A percentile compares a stretch with the other conserved stretches of the same genome.
Evolutionary conservation across 2,113 vertebrate genomes (phyloP).

Genomic region (Ptychochromis oligacanthus): DNA sequence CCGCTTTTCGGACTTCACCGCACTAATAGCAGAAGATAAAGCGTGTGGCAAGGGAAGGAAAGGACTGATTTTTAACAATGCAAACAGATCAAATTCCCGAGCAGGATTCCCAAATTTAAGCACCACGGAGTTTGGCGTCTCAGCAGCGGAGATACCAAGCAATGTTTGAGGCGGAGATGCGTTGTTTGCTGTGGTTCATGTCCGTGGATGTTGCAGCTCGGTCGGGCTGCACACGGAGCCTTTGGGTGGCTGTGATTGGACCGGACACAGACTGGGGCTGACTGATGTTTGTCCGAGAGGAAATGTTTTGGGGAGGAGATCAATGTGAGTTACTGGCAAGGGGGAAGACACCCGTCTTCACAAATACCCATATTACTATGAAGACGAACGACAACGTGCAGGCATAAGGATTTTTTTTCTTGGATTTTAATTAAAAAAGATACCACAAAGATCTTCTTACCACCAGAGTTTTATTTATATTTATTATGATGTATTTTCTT

Average conservation of each 20-base stretch:
- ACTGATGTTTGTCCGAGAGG: slow-evolving; percentile 59
- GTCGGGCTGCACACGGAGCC: slow-evolving; percentile 60
- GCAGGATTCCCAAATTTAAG: slow-evolving; percentile 18
- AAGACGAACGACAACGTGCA: slow-evolving; percentile 25
- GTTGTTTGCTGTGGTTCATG: slow-evolving; percentile 50
- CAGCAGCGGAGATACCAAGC: slow-evolving; percentile 32
- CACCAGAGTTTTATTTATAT: not conserved
- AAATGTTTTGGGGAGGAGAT: slow-evolving; percentile 64
- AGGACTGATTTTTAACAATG: slow-evolving; percentile 19
- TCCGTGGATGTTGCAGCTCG: slow-evolving; percentile 62
- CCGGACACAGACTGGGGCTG: slow-evolving; percentile 79
- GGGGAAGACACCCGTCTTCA: slow-evolving; percentile 34
- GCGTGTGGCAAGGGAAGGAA: not conserved
- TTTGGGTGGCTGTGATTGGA: slow-evolving; percentile 69
- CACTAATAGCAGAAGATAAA: slow-evolving; percentile 1
- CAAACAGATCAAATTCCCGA: slow-evolving; percentile 22
- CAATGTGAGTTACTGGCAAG: slow-evolving; percentile 55
- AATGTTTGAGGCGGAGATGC: slow-evolving; percentile 69
- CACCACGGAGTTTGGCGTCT: slow-evolving; percentile 6
- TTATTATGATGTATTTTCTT: not conserved
- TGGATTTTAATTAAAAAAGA: slow-evolving; percentile 23
- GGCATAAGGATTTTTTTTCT: not conserved
- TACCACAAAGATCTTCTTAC: not conserved
- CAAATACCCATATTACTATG: slow-evolving; percentile 20
- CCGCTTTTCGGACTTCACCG: slow-evolving; percentile 41